Base-by-base conservation (phyloP, 2,113 vertebrate genomes). In the Chlamydotis undulata region DNA sequence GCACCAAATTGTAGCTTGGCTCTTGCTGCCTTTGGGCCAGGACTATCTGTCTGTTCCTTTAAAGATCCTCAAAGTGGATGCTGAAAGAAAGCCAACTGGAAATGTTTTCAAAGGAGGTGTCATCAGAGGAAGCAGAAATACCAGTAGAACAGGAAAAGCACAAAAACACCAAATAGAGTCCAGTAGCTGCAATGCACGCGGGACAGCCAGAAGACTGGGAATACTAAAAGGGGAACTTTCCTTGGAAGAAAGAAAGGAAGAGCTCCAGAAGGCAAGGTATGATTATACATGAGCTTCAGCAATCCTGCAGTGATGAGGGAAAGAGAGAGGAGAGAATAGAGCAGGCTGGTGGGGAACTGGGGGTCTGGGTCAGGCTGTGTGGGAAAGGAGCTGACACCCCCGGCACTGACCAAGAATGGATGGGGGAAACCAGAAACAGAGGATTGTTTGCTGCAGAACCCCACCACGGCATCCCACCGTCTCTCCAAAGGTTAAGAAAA, bases 111-210 rank as follows among this genome's bases (percentile, higher is more conserved):
- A 73, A 86, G 94, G 76, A 94, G 15, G n/a, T 61, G 83, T 76
- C 75, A 82, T 29, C 28, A 76, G 57, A 88, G 37, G 50, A 90
- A 74, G 79, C 14, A 87, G 94, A 75, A 85, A 90, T 69, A 94
- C 96, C 77, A 91, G 95, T 71, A 67, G 45, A 96, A 93, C 97
- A 96, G 91, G 96, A 92, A 92, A 82, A 52, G 56, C 47, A 63
- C 35, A 83, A 76, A 82, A 35, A 4, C 14, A 4, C 14, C 24
- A 65, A 52, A 43, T 12, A 43, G 28, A 73, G 39, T 22, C 69
- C 73, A 49, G 61, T 59, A 79, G 57, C 50, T 89, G 65, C 76
- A 80, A 41, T 75, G 65, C 50, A 56, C 55, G 80, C 16, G 52
- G 67, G 57, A 85, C 43, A 65, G 43, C 10, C 47, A 89, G 75